These are phyloP conservation scores for Ondatra zibethicus DNA, from an alignment of 2,113 vertebrate species.

Conservation along the genomic window DNA sequence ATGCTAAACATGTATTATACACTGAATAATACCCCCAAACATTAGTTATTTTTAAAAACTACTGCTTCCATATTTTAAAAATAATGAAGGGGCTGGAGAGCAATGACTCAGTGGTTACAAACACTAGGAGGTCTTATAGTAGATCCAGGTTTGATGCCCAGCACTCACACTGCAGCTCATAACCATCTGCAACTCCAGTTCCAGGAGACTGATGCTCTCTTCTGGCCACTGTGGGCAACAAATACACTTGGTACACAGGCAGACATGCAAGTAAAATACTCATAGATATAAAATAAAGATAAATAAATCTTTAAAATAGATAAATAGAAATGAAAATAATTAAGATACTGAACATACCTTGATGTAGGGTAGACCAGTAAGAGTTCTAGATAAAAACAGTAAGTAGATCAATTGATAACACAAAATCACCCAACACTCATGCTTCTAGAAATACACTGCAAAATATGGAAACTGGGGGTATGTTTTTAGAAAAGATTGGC, in stretches of 20 bases:
- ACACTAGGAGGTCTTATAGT: not conserved
- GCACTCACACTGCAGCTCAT: not conserved
- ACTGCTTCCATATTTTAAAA: not conserved
- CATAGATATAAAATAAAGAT: not conserved
- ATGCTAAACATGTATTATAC: not conserved
- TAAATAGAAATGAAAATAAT: not conserved
- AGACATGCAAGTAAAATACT: not conserved
- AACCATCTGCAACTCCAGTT: not conserved
- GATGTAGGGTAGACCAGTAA: not conserved
- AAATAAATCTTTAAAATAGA: not conserved
- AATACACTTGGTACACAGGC: too few species aligned
- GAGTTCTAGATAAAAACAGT: not conserved
- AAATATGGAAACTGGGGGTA: not conserved
- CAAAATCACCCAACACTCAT: not conserved
- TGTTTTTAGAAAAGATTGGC: not conserved
- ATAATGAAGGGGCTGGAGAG: not conserved
- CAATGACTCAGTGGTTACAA: not conserved
- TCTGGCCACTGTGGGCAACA: not conserved
- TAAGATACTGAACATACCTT: not conserved
- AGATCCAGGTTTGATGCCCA: not conserved
- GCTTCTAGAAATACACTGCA: not conserved
- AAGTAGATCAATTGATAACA: not conserved
- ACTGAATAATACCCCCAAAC: not conserved
- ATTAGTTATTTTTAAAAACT: not conserved
- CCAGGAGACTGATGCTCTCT: not conserved